A percentile compares a stretch with the other conserved stretches of the same genome.
These are phyloP conservation scores for Pseudolaguvia tuberculata DNA, from an alignment of 2,113 vertebrate genomes.

Conservation along the genomic window DNA sequence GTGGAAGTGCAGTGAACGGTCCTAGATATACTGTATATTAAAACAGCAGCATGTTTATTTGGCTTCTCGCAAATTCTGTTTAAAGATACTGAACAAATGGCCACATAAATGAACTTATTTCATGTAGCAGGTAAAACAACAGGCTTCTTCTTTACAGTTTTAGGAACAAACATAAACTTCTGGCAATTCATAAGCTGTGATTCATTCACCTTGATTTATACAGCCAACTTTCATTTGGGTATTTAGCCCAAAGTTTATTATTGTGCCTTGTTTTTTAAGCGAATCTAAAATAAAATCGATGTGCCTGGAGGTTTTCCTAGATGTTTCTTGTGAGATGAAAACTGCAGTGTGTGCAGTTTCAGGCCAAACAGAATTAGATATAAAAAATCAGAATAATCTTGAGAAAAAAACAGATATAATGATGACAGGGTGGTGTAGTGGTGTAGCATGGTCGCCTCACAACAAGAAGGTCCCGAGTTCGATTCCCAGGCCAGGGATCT, in stretches of 20 bases:
- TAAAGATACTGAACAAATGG: slow-evolving; percentile 1
- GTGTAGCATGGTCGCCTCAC: no score
- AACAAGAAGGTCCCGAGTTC: no score
- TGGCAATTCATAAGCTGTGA: neutral
- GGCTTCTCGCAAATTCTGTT: neutral
- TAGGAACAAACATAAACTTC: neutral
- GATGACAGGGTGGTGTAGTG: slow-evolving; percentile 1
- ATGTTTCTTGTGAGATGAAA: slow-evolving; percentile 22
- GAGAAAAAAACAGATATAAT: slow-evolving; percentile 10
- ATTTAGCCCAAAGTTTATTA: neutral
- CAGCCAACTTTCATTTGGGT: neutral
- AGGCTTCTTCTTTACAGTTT: neutral
- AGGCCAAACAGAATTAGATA: slow-evolving; percentile 42
- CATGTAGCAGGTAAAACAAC: neutral
- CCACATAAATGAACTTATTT: neutral
- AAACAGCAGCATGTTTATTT: neutral
- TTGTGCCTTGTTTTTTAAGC: slow-evolving; percentile 19
- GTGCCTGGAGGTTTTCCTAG: neutral
- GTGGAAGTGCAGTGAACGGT: no score
- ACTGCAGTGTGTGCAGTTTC: slow-evolving; percentile 41
- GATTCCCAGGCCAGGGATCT: no score
- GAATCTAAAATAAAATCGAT: slow-evolving; percentile 23
- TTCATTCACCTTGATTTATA: slow-evolving; percentile 3
- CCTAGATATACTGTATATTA: no score
- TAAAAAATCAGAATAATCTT: slow-evolving; percentile 15